Base-by-base conservation (phyloP, 1,140 invertebrate genomes). In the Zophobas atratus region DNA sequence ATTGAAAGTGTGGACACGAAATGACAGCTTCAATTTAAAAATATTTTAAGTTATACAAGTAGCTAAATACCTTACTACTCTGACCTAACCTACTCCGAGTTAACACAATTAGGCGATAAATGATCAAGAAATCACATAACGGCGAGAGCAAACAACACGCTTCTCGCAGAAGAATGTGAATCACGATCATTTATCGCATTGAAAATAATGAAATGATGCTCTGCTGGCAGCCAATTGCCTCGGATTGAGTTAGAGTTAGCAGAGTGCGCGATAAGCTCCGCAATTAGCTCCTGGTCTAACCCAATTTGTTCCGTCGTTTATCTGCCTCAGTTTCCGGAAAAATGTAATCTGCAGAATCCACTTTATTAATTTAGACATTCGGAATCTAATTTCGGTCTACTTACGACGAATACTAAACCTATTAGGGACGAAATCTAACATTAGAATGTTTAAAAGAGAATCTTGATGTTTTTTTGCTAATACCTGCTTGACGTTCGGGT, bases 131-230 rank as follows among this genome's bases (percentile, higher is more conserved):
- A 20, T 20, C 20, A 20, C 20, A 20, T 20, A 20, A 20, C 20
- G 20, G 20, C 20, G 20, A 20, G 20, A 20, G 20, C 0, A 20
- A 20, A 20, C 20, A 20, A 20, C 32, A 55, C 51, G 2, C 51
- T 33, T 1, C 51, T 55, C 2, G 32, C 51, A 55, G 34, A 67
- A 36, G 48, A 60, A 76, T 76, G 55, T n/a, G 34, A 48, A 67
- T 76, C 75, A 76, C 53, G 55, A 51, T 39, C 48, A 48, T 36
- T 76, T 76, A 76, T 76, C 56, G 57, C 75, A 67, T 76, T 49
- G 75, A 76, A 76, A 76, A 76, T 76, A 76, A 79, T 79, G 75
- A 79, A 79, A 79, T 79, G 75, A 79, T 79, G 77, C 75, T 76
- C 49, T 70, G 46, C 63, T 70, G 71, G 75, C 70, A 75, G 78